Evolutionary conservation across 1,140 invertebrate species (phyloP).

Genomic region (Leptopilina boulardi): DNA sequence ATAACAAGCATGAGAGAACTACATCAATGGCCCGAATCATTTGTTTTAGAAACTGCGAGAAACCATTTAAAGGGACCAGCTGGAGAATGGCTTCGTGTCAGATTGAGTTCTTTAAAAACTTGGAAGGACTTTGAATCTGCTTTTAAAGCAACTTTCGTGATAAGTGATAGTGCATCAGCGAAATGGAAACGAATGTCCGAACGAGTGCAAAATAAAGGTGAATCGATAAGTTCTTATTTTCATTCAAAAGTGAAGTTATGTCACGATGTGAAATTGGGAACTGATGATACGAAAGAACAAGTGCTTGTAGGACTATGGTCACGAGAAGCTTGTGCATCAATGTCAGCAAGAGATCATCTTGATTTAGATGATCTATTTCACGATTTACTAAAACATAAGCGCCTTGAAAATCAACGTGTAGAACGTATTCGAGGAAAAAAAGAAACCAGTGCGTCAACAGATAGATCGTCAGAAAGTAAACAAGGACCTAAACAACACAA

Average conservation of each 20-base stretch:
- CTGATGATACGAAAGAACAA: constrained; percentile 23
- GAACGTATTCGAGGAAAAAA: constrained; percentile 19
- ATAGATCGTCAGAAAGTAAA: too few relatives aligned
- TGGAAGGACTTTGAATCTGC: too few relatives aligned
- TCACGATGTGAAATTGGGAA: neutral
- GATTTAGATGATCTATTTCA: constrained; percentile 35
- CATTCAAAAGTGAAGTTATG: constrained; percentile 40
- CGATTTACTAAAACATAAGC: constrained; percentile 24
- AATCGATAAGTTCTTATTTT: constrained; percentile 32
- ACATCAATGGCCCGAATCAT: constrained; percentile 41
- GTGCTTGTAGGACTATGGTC: constrained; percentile 40
- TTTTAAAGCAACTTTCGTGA: too few relatives aligned
- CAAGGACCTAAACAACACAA: too few relatives aligned
- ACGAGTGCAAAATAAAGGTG: constrained; percentile 7
- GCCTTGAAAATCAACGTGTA: constrained; percentile 32
- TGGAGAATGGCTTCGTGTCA: constrained; percentile 34
- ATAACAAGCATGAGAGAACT: constrained; percentile 42
- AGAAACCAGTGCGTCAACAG: too few relatives aligned
- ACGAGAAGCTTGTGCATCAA: constrained; percentile 31
- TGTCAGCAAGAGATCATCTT: constrained; percentile 21
- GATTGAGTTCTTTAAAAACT: too few relatives aligned
- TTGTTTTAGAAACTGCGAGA: constrained; percentile 37
- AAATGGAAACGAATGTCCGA: too few relatives aligned
- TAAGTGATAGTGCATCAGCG: too few relatives aligned
- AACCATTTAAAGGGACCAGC: constrained; percentile 37